A percentile compares a stretch with the other conserved stretches of the same genome.
Evolutionary conservation across 2,797 vertebrate genomes (phyloP).

Genomic region (Anguilla marmorata): DNA sequence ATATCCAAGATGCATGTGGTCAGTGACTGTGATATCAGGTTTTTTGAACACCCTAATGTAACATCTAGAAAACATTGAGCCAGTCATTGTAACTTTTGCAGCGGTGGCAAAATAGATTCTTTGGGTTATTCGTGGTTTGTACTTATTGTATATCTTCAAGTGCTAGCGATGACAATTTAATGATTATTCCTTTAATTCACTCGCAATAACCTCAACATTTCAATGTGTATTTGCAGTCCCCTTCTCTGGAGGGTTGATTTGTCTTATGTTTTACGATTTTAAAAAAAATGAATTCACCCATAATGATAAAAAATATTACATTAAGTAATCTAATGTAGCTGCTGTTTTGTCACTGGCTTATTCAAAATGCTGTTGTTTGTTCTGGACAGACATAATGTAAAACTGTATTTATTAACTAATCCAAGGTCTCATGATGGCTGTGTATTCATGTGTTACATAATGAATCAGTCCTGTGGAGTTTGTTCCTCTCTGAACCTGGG

Average conservation of each 20-base stretch:
- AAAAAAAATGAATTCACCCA: neutral
- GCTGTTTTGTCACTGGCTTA: neutral
- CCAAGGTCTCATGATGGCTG: neutral
- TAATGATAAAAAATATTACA: neutral
- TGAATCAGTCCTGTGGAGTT: neutral
- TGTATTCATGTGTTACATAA: neutral
- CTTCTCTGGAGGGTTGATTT: neutral
- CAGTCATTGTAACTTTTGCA: neutral
- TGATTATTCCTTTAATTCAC: neutral
- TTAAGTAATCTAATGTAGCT: neutral
- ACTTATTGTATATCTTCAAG: neutral
- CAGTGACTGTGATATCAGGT: neutral
- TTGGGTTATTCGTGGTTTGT: neutral
- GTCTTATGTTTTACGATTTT: neutral
- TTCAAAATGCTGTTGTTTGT: neutral
- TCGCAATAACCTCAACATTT: neutral
- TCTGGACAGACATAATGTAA: neutral
- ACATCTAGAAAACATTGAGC: neutral
- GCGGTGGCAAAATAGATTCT: neutral
- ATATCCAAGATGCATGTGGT: neutral
- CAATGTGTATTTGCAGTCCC: neutral
- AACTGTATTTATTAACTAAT: neutral
- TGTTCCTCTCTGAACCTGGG: slow-evolving; percentile 1
- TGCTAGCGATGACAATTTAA: neutral
- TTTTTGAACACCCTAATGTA: neutral